These are phyloP conservation scores for Drosophila meridiana DNA, from an alignment of 2,888 invertebrate genomes.

Conservation along the genomic window DNA sequence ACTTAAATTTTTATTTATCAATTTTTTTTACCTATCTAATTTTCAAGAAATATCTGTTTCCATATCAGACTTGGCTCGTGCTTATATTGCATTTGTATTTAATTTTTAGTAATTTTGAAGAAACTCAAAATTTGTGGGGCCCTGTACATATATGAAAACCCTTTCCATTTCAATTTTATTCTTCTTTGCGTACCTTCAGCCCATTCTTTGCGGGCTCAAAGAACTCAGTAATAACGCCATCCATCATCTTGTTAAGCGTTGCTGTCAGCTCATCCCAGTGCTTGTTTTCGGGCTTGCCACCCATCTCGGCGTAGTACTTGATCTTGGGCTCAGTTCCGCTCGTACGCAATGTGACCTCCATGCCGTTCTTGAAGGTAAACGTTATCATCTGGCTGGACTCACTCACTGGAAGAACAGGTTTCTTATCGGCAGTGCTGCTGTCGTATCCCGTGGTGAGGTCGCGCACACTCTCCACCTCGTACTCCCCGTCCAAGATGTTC, in stretches of 20 bases:
- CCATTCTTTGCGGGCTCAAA: conserved; percentile 91
- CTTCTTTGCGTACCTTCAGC: conserved; percentile 81
- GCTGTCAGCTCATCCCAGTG: conserved; percentile 88
- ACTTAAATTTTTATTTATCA: neutral
- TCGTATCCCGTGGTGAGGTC: conserved; percentile 95
- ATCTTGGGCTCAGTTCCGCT: conserved; percentile 99
- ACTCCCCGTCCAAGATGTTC: conserved; percentile 88
- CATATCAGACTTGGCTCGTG: neutral
- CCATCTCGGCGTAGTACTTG: conserved; percentile 98
- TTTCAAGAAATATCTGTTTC: conserved; percentile 7
- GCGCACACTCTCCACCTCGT: conserved; percentile 89
- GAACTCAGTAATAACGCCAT: conserved; percentile 91
- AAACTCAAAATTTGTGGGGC: neutral
- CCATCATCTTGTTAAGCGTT: conserved; percentile 91
- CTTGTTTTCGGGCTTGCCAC: conserved; percentile 88
- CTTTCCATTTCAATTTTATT: conserved; percentile 23
- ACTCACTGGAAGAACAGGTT: conserved; percentile 89
- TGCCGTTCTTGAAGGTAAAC: conserved; percentile 94
- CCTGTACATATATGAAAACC: neutral
- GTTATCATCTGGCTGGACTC: conserved; percentile 95
- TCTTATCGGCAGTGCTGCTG: conserved; percentile 89
- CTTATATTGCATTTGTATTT: neutral
- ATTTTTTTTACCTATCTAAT: conserved; percentile 9
- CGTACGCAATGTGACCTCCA: conserved; percentile 94
- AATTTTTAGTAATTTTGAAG: neutral